Evolutionary conservation across 2,113 vertebrate species (phyloP).

Genomic region (Ceuthmochares aereus): DNA sequence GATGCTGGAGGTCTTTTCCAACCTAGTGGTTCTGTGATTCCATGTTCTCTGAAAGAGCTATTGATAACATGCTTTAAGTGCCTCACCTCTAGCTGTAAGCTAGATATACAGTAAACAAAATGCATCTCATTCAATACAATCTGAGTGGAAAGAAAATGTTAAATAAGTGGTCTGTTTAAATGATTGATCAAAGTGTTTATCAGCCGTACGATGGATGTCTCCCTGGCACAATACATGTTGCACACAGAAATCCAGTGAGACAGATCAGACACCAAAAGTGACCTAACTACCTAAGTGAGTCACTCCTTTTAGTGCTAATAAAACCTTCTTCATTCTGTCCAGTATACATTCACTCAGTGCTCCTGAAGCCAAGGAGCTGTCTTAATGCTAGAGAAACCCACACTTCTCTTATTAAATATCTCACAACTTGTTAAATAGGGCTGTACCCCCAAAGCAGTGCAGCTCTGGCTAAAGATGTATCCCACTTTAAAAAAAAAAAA

Average conservation of each 20-base stretch:
- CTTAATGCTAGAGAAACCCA: not conserved
- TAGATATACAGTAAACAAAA: not conserved
- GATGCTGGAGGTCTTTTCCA: too few species aligned
- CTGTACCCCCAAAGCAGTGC: not conserved
- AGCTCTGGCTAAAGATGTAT: not conserved
- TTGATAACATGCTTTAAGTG: not conserved
- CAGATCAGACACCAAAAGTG: not conserved
- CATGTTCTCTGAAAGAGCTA: not conserved
- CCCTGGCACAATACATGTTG: not conserved
- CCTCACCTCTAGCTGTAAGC: not conserved
- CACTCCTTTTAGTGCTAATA: not conserved
- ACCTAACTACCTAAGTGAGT: fast-evolving
- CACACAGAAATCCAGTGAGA: not conserved
- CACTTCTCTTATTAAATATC: not conserved
- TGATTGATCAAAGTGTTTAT: not conserved
- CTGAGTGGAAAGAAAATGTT: not conserved
- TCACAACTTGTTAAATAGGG: not conserved
- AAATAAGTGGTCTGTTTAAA: not conserved
- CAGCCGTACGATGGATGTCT: not conserved
- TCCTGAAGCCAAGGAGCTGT: not conserved
- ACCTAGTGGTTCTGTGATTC: too few species aligned
- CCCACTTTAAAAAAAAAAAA: not conserved
- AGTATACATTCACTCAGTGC: not conserved
- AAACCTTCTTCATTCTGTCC: not conserved
- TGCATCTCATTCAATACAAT: not conserved